Evolutionary conservation across 2,888 invertebrate species (phyloP).

Genomic region (Conistra vaccinii): DNA sequence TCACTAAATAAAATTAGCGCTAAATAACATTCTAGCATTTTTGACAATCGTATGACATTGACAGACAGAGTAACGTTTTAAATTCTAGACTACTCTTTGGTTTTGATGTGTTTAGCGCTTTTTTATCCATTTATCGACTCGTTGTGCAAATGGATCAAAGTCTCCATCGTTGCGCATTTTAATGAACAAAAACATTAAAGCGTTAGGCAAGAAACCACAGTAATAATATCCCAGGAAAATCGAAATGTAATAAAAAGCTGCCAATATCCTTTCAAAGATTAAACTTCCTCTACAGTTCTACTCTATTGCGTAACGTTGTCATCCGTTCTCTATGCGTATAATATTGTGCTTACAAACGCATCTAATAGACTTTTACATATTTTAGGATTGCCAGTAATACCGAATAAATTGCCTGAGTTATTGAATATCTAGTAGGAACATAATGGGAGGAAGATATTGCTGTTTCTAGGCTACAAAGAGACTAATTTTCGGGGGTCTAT

Average conservation of each 20-base stretch:
- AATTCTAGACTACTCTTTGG: neutral
- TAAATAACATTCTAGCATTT: neutral
- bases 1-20: neutral
- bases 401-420: neutral
- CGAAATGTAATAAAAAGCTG: conserved; percentile 32
- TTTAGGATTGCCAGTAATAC: neutral
- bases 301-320: conserved; percentile 48
- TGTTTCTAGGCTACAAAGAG: too few species aligned
- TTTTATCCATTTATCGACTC: neutral
- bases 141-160: neutral
- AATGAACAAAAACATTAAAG: conserved; percentile 5
- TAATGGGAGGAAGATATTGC: neutral
- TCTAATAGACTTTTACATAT: neutral
- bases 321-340: conserved; percentile 43
- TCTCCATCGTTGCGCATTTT: neutral
- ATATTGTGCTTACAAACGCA: neutral
- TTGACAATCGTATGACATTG: conserved; percentile 4
- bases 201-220: neutral
- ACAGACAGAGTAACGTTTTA: neutral
- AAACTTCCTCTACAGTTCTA: conserved; percentile 53
- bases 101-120: neutral
- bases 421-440: neutral
- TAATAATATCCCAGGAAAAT: conserved; percentile 4
- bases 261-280: conserved; percentile 57
- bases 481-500: too few species aligned